Base-by-base conservation (phyloP, 2,888 invertebrate genomes). In the Synergus gifuensis region DNA sequence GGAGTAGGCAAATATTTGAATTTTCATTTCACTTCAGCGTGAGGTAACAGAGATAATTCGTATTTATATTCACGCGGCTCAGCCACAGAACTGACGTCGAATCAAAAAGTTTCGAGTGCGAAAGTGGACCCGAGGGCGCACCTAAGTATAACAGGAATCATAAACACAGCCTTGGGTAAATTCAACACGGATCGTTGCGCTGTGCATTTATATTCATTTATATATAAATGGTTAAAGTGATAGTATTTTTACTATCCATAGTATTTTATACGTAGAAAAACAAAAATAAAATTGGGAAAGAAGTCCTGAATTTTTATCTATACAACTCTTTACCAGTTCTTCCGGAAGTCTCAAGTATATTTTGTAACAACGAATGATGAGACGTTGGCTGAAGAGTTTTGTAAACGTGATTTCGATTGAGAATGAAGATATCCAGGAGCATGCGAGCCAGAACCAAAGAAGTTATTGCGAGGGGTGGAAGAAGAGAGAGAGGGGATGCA, bases 11-110 rank as follows among this genome's bases (percentile, higher is more conserved):
- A 69, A 69, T 69, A 69, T 69, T 69, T 69, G 49, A 69, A 49
- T 69, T 49, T n/a, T n/a, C 16, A 69, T 28, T 69, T 16, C 46
- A 28, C n/a, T 28, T 16, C 11, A 18, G 46, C 28, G 49, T 69
- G 69, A 69, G 22, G 28, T 49, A 69, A 69, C 46, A 69, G 69
- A 69, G 69, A 69, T 69, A 69, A 69, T 49, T 69, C 69, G 28
- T 49, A 36, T 69, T 69, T 69, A 69, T 49, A 36, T 69, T 69
- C 28, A 46, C 49, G 16, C 16, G 49, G 69, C 14, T 69, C 69
- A 69, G 46, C 16, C 49, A 49, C 28, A 28, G 14, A 69, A 69
- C 49, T 14, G 49, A 69, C 69, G 16, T 46, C 28, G 14, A 67
- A 67, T 46, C 18, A 46, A 16, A 67, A 67, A 67, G 22, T 67